Base-by-base conservation (phyloP, 2,888 invertebrate genomes). In the Tetragnatha montana region DNA sequence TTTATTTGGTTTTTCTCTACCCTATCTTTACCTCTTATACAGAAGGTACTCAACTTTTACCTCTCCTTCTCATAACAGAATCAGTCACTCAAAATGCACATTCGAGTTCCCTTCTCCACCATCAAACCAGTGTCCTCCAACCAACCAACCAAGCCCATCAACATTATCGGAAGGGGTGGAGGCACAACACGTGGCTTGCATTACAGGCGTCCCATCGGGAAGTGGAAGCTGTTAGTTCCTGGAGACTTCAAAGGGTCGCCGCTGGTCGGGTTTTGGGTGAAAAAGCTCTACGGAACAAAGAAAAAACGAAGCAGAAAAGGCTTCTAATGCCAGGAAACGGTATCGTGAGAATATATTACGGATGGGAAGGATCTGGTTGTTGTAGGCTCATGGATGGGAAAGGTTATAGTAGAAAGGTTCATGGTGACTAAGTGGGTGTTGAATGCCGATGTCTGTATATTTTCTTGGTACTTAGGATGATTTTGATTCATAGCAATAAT, bases 231-330 rank as follows among this genome's bases (percentile, higher is more conserved):
- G 14, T 35, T 35, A n/a, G n/a, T 35, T 71, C 47, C 76, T 51
- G 19, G 14, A 21, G 22, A 85, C 85, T 85, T 85, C 85, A 85
- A 85, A 85, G 50, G 71, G 50, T 79, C 4, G 82, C 82, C 82
- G 82, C 82, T 14, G 74, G 82, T 14, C 35, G 47, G 60, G 21
- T 35, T 82, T 82, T 74, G 73, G 17, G 69, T 80, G 68, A 80
- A 80, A 80, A 80, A 70, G 17, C n/a, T n/a, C n/a, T 19, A 60
- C 35, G 74, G 49, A 50, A 81, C 49, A 47, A 81, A 71, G 70
- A 81, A 81, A 22, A 70, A 35, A 74, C 6, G 1, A 17, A 22
- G 78, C 60, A 14, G 22, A 22, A 60, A 22, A 21, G 14, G 60
- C 60, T 17, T 21, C 7, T 49, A n/a, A 49, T 75, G 60, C 12